Evolutionary conservation across 2,888 invertebrate genomes (phyloP).

Genomic region (Resseliella maxima): DNA sequence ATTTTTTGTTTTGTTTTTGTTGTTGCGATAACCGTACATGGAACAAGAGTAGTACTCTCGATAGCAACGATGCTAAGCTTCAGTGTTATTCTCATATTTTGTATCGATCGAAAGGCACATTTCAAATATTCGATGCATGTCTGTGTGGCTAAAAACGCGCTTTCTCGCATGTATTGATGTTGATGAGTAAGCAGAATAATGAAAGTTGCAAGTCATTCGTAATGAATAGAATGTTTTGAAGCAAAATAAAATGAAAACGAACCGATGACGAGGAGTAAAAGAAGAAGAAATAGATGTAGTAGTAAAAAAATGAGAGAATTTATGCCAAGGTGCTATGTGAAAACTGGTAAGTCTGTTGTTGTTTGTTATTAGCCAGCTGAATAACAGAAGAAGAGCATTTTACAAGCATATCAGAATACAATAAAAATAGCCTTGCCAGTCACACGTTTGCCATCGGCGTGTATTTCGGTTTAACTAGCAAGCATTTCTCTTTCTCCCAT

Average conservation of each 20-base stretch:
- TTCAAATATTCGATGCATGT: not conserved
- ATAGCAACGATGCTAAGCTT: not conserved
- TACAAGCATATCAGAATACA: slow-evolving; percentile 24
- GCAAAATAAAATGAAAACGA: slow-evolving; percentile 41
- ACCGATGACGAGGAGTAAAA: not conserved
- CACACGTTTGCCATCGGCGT: slow-evolving; percentile 9
- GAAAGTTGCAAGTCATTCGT: slow-evolving; percentile 42
- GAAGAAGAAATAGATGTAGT: too few relatives aligned
- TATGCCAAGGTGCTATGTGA: slow-evolving; percentile 54
- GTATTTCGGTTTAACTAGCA: not conserved
- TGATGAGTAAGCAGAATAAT: slow-evolving; percentile 54
- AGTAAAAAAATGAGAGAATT: not conserved
- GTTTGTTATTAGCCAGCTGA: slow-evolving; percentile 53
- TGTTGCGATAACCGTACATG: not conserved
- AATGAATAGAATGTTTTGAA: slow-evolving; percentile 54
- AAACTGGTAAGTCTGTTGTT: slow-evolving; percentile 41
- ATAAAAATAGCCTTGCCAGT: slow-evolving; percentile 37
- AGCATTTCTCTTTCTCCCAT: not conserved
- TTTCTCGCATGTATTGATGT: slow-evolving; percentile 25
- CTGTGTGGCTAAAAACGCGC: not conserved
- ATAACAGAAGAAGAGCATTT: slow-evolving; percentile 51
- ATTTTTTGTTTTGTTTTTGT: too few relatives aligned
- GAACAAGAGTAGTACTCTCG: not conserved
- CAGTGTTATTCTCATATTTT: not conserved
- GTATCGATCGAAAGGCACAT: slow-evolving; percentile 9